These are phyloP conservation scores for Trichonephila clavipes DNA, from an alignment of 1,140 invertebrate species.

Conservation along the genomic window DNA sequence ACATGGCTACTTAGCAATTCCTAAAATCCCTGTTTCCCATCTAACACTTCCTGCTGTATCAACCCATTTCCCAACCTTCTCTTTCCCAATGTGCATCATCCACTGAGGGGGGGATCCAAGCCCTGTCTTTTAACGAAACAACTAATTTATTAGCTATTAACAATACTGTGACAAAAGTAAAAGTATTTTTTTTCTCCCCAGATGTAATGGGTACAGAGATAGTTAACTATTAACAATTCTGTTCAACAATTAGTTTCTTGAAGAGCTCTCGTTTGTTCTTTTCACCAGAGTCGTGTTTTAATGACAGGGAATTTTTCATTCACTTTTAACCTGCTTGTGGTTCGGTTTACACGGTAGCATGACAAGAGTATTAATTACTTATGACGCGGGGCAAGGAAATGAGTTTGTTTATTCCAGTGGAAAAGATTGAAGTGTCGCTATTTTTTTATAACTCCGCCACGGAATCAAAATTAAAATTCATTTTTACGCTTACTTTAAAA, in stretches of 20 bases:
- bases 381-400: no score
- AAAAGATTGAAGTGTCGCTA: no score
- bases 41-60: neutral
- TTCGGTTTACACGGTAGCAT: no score
- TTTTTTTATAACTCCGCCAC: no score
- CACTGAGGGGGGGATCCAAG: neutral
- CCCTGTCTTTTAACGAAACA: neutral
- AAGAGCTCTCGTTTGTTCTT: neutral
- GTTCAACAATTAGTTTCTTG: slow-evolving; percentile 5
- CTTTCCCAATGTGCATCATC: no score
- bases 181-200: neutral
- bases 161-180: neutral
- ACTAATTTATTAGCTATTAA: slow-evolving; percentile 12
- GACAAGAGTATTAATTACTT: no score
- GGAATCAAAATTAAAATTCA: no score
- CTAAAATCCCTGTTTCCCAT: neutral
- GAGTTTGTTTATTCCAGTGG: no score
- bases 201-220: neutral
- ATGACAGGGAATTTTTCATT: neutral
- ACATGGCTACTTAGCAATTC: neutral
- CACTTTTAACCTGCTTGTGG: neutral
- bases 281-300: neutral
- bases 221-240: neutral
- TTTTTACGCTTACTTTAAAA: no score
- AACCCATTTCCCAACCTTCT: no score